A percentile compares a stretch with the other conserved stretches of the same genome.
phyloP scores from a whole-genome alignment of 2,797 vertebrate species.

The Chromis chromis region DNA sequence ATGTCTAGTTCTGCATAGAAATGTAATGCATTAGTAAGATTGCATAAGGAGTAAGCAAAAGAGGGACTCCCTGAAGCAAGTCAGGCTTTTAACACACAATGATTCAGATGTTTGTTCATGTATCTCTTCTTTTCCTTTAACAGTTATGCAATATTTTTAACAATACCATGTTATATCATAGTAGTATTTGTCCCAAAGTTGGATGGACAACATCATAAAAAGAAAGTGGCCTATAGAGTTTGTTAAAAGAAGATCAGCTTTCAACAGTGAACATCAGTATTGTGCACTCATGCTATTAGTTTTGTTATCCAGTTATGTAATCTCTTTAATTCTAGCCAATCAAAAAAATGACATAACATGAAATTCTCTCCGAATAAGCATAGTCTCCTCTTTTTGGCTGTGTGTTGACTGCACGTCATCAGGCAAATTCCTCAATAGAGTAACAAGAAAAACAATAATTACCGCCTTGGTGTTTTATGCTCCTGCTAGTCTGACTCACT shows the following conservation, averaged over 20 bases:
- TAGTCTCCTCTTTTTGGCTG: background rate
- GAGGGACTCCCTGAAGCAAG: constrained; percentile 45
- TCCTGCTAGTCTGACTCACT: too few relatives aligned
- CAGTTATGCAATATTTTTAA: constrained; percentile 22
- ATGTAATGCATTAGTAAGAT: constrained; percentile 50
- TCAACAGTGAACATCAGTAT: background rate
- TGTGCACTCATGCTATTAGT: background rate
- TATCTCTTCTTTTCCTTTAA: constrained; percentile 25
- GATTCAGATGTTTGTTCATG: constrained; percentile 38
- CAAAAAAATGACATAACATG: background rate
- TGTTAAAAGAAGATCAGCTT: constrained; percentile 10
- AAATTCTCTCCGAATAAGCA: background rate
- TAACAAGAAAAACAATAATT: background rate
- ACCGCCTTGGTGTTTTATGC: too few relatives aligned
- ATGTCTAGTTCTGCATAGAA: constrained; percentile 37
- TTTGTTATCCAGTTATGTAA: background rate
- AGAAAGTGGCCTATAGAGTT: background rate
- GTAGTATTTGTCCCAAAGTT: background rate
- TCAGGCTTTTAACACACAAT: constrained; percentile 33
- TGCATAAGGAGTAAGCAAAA: constrained; percentile 42
- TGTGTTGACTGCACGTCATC: background rate
- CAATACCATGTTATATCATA: constrained; percentile 42
- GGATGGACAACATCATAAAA: background rate
- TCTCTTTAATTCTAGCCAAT: background rate
- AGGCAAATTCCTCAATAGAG: background rate